Evolutionary conservation across 2,797 vertebrate genomes (phyloP).

Genomic region (Gallirallus australis): DNA sequence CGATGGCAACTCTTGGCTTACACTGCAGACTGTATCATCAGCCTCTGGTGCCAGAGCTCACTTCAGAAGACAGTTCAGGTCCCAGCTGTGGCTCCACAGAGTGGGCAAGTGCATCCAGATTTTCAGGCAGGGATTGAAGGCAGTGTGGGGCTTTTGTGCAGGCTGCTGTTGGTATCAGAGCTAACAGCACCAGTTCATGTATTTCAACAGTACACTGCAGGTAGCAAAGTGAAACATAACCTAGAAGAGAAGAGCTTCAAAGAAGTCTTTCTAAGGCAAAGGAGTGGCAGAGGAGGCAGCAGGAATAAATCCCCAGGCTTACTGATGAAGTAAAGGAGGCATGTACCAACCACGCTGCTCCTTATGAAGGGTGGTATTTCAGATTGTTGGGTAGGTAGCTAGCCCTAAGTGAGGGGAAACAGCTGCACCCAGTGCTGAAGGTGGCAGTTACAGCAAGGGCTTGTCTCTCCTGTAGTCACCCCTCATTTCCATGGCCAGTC

Average conservation of each 20-base stretch:
- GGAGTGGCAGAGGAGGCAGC: background rate
- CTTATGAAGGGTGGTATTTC: background rate
- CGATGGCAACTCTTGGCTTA: background rate
- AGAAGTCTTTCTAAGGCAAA: background rate
- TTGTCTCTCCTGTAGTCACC: background rate
- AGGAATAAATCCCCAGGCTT: background rate
- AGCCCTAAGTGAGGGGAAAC: background rate
- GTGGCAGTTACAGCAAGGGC: background rate
- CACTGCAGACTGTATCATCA: background rate
- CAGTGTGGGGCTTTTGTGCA: background rate
- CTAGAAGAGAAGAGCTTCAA: background rate
- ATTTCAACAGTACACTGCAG: background rate
- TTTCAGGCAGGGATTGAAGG: background rate
- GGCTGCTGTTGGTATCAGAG: background rate
- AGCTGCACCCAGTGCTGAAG: background rate
- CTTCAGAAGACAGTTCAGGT: background rate
- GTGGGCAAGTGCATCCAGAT: background rate
- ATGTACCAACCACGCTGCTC: rapidly evolving
- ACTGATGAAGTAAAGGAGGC: background rate
- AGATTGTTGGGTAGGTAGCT: background rate
- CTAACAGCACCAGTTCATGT: background rate
- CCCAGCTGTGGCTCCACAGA: background rate
- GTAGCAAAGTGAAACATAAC: background rate
- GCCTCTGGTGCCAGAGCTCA: background rate
- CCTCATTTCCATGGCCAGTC: background rate